Percentiles rank a stretch among this genome's conserved stretches.
These are phyloP conservation scores for Passerina amoena DNA, from an alignment of 2,113 vertebrate species.

Conservation along the genomic window DNA sequence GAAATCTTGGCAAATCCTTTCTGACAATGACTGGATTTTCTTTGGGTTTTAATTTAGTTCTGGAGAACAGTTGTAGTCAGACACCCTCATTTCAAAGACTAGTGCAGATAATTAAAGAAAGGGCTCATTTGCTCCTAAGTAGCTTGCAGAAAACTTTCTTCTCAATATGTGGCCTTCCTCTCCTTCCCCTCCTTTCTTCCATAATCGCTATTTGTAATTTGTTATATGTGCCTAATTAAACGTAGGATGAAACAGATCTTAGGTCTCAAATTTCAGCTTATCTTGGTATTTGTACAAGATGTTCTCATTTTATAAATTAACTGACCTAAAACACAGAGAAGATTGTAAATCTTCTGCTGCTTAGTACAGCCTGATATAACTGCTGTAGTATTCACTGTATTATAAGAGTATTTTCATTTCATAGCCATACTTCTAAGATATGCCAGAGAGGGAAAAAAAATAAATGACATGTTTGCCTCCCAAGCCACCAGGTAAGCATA, in stretches of 20 bases:
- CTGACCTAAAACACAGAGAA: background rate
- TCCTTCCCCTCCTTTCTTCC: background rate
- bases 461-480: background rate
- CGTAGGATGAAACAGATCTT: background rate
- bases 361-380: background rate
- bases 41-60: background rate
- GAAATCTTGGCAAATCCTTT: background rate
- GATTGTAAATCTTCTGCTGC: slow-evolving; percentile 26
- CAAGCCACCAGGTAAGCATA: background rate
- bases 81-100: slow-evolving; percentile 13
- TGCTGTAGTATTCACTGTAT: background rate
- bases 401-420: background rate
- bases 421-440: background rate
- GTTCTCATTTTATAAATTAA: slow-evolving; percentile 42
- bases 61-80: background rate
- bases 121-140: slow-evolving; percentile 46
- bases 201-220: slow-evolving; percentile 17
- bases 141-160: slow-evolving; percentile 38
- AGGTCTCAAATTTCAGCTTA: slow-evolving; percentile 24
- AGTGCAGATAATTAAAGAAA: slow-evolving; percentile 50
- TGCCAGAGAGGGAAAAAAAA: background rate
- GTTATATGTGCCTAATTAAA: slow-evolving; percentile 46
- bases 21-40: background rate
- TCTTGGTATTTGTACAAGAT: slow-evolving; percentile 36
- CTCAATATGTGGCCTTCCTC: background rate